phyloP scores from a whole-genome alignment of 2,797 vertebrate species.

The Phyllotis vaccarum region DNA sequence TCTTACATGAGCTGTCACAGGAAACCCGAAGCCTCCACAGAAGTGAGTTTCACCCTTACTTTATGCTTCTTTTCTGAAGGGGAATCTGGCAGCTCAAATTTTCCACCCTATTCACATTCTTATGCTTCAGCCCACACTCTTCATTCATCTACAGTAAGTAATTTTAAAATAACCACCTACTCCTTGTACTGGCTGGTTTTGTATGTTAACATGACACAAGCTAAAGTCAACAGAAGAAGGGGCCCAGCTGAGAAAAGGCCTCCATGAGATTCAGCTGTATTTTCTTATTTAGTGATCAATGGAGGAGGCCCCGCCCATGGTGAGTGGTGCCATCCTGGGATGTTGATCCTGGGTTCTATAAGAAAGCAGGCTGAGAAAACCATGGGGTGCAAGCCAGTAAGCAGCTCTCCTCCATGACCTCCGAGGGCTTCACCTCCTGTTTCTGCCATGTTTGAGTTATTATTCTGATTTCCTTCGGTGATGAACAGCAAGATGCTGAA shows the following conservation, averaged over 20 bases:
- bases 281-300: background rate
- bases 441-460: background rate
- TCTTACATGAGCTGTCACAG: background rate
- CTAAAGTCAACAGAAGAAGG: background rate
- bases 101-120: background rate
- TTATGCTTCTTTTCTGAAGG: conserved; percentile 8
- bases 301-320: background rate
- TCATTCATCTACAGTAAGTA: conserved; percentile 22
- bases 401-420: background rate
- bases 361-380: background rate
- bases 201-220: background rate
- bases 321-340: background rate
- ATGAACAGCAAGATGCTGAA: background rate
- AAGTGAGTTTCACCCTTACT: background rate
- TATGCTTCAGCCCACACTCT: background rate
- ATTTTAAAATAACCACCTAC: background rate
- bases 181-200: background rate
- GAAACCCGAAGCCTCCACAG: background rate
- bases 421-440: background rate
- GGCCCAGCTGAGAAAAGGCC: background rate
- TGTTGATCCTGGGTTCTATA: background rate
- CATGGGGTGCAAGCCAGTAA: background rate
- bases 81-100: background rate
- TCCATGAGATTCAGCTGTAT: background rate
- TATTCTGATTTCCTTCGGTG: background rate